Conservation (phyloP, 1,140 invertebrate genomes). For the Carcinoscorpius rotundicauda region DNA sequence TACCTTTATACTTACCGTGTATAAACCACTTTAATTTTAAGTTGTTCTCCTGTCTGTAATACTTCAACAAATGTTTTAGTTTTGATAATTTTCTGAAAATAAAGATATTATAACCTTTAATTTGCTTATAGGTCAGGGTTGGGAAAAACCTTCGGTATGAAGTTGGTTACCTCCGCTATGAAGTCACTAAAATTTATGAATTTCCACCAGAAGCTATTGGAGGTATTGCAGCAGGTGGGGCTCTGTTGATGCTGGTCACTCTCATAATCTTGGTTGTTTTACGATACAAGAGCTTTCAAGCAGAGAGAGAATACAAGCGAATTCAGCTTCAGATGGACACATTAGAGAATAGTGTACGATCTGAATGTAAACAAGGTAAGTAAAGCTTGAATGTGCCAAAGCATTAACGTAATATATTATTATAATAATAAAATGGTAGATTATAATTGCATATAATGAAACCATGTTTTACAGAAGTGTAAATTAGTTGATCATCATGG, state of each 20-base stretch:
- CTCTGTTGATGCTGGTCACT: slow-evolving; percentile 69
- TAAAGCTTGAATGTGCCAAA: no score
- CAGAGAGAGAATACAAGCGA: slow-evolving; percentile 88
- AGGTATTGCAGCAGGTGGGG: slow-evolving; percentile 69
- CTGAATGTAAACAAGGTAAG: slow-evolving; percentile 18
- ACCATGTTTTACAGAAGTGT: no score
- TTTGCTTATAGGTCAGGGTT: slow-evolving; percentile 38
- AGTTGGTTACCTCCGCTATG: slow-evolving; percentile 73
- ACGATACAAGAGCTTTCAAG: slow-evolving; percentile 81
- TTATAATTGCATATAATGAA: no score
- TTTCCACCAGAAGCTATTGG: slow-evolving; percentile 67
- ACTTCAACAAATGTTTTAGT: no score
- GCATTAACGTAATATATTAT: no score
- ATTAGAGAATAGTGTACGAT: slow-evolving; percentile 75
- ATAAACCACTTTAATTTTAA: no score
- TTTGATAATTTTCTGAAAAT: no score
- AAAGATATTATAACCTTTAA: no score
- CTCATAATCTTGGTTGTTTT: slow-evolving; percentile 76
- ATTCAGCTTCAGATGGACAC: slow-evolving; percentile 99
- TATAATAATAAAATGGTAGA: no score
- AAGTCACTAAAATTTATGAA: slow-evolving; percentile 65
- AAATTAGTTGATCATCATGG: no score
- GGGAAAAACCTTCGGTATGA: slow-evolving; percentile 73
- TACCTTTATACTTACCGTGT: no score
- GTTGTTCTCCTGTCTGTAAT: no score